Evolutionary conservation across 2,797 vertebrate genomes (phyloP).

Genomic region (Poeciliopsis gracilis): DNA sequence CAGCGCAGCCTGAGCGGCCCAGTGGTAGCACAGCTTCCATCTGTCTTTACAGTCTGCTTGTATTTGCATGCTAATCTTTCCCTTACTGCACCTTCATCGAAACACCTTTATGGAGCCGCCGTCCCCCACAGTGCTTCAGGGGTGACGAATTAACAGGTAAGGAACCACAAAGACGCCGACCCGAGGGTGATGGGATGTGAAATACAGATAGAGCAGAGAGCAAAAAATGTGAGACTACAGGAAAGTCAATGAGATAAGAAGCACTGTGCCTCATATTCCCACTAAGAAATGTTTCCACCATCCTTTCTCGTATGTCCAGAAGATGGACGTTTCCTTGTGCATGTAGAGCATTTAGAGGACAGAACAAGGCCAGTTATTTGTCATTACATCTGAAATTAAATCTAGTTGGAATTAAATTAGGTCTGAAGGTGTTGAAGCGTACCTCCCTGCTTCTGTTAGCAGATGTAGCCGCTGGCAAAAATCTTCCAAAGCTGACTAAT

Average conservation of each 20-base stretch:
- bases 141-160: conserved; percentile 58
- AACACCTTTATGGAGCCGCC: conserved; percentile 46
- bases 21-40: conserved; percentile 71
- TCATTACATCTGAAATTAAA: conserved; percentile 35
- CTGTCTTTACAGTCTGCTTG: conserved; percentile 76
- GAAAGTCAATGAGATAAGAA: conserved; percentile 47
- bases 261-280: conserved; percentile 32
- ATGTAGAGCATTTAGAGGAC: conserved; percentile 43
- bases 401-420: conserved; percentile 5
- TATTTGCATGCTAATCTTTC: conserved; percentile 74
- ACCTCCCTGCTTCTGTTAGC: conserved; percentile 23
- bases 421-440: conserved; percentile 33
- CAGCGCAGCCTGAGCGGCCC: conserved; percentile 56
- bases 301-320: background rate
- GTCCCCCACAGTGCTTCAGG: conserved; percentile 42
- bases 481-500: conserved; percentile 72
- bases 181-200: conserved; percentile 59
- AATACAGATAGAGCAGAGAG: conserved; percentile 49
- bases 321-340: conserved; percentile 36
- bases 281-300: conserved; percentile 29
- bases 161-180: conserved; percentile 45
- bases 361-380: conserved; percentile 63
- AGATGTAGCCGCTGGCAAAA: conserved; percentile 58
- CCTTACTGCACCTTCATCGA: conserved; percentile 58
- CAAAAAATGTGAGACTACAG: conserved; percentile 45